phyloP scores from a whole-genome alignment of 1,140 invertebrate genomes.

The Zaprionus camerounensis region DNA sequence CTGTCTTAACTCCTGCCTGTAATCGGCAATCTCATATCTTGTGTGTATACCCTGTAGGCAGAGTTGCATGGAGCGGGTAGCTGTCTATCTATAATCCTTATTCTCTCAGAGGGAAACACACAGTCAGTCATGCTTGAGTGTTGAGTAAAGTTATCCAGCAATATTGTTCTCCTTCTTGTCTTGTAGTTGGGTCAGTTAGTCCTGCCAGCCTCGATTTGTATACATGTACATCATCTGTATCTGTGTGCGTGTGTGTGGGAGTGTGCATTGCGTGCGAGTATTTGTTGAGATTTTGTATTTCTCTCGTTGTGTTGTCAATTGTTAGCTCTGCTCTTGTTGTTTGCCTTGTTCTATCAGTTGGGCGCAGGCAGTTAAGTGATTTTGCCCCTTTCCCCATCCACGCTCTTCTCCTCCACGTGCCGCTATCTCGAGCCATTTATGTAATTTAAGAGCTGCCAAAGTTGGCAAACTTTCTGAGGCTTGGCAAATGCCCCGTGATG shows the following conservation, averaged over 20 bases:
- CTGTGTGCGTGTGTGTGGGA: neutral
- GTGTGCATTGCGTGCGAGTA: conserved; percentile 5
- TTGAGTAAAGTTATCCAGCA: neutral
- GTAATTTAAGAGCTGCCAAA: conserved; percentile 48
- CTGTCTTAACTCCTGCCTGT: conserved; percentile 52
- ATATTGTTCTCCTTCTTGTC: neutral
- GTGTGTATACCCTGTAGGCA: conserved; percentile 10
- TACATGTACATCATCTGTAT: conserved; percentile 7
- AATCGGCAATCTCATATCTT: conserved; percentile 30
- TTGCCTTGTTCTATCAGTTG: conserved; percentile 35
- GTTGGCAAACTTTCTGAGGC: conserved; percentile 20
- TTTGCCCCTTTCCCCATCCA: conserved; percentile 8
- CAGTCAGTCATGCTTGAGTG: neutral
- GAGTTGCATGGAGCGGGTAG: neutral
- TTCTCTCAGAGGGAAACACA: neutral
- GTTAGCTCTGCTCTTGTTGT: conserved; percentile 22
- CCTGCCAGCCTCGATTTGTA: conserved; percentile 39
- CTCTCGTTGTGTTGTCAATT: conserved; percentile 34
- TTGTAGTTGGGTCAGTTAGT: conserved; percentile 9
- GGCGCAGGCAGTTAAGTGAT: conserved; percentile 53
- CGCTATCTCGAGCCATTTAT: conserved; percentile 34
- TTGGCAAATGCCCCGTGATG: neutral
- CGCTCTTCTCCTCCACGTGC: neutral
- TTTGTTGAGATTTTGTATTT: conserved; percentile 48
- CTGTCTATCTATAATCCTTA: neutral